Evolutionary conservation across 92 coral and sea anemone genomes (phyloP).

Genomic region (Epizoanthus fatuus): DNA sequence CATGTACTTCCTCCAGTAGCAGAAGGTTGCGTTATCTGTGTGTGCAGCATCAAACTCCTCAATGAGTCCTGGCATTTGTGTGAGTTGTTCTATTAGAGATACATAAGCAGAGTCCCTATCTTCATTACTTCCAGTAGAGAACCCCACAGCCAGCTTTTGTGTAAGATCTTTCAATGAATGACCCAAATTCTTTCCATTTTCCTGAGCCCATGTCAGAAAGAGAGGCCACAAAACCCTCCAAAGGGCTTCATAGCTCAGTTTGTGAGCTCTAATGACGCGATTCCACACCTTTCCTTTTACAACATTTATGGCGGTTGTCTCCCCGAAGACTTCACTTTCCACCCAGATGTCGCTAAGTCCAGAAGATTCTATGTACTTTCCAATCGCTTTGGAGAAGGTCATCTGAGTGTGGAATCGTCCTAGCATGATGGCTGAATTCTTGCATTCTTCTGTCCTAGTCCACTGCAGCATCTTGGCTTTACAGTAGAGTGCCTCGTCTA

Average conservation of each 20-base stretch:
- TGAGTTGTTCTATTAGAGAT: background rate
- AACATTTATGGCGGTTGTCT: constrained; percentile 71
- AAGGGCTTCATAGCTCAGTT: constrained; percentile 63
- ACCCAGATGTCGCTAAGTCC: constrained; percentile 56
- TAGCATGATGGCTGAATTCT: constrained; percentile 50
- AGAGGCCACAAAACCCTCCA: constrained; percentile 64
- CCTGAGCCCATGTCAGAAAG: constrained; percentile 35
- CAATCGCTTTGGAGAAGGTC: constrained; percentile 42
- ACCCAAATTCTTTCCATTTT: constrained; percentile 49
- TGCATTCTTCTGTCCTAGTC: constrained; percentile 47
- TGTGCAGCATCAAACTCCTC: constrained; percentile 47
- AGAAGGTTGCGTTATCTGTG: constrained; percentile 41
- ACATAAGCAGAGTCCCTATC: background rate
- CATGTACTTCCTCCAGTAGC: constrained; percentile 67
- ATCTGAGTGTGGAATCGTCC: constrained; percentile 70
- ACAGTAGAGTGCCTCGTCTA: constrained; percentile 61
- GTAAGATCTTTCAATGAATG: constrained; percentile 52
- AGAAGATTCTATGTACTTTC: constrained; percentile 51
- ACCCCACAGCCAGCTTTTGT: constrained; percentile 33
- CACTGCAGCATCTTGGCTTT: constrained; percentile 70
- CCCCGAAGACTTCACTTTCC: constrained; percentile 65
- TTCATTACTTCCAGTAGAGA: constrained; percentile 29
- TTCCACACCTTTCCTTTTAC: constrained; percentile 86
- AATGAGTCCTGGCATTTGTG: constrained; percentile 23
- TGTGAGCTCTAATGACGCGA: constrained; percentile 72